Percentiles rank a stretch among this genome's conserved stretches.
phyloP scores from a whole-genome alignment of 2,888 invertebrate species.

The Phorcus lineatus region DNA sequence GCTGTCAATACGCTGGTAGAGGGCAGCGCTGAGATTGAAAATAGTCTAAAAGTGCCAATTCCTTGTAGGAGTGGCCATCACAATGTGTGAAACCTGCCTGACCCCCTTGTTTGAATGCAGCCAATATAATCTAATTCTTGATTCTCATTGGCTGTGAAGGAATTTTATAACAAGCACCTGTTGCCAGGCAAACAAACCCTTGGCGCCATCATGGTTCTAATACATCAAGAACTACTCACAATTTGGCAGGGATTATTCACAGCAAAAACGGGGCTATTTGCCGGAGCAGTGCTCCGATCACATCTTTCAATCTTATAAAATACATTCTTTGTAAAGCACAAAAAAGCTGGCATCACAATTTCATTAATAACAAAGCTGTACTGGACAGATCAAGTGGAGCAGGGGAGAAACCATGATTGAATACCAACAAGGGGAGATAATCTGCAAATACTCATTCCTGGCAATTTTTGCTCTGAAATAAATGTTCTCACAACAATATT shows the following conservation, averaged over 20 bases:
- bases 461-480: too few species aligned
- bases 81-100: background rate
- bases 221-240: background rate
- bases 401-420: too few species aligned
- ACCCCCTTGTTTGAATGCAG: background rate
- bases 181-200: background rate
- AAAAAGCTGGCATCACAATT: too few species aligned
- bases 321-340: too few species aligned
- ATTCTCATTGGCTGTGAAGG: background rate
- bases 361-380: too few species aligned
- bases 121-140: slow-evolving; percentile 6
- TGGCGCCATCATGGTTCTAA: background rate
- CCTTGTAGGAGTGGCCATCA: background rate
- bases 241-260: slow-evolving; percentile 4
- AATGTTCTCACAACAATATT: too few species aligned
- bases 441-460: too few species aligned
- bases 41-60: background rate
- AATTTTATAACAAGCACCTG: slow-evolving; percentile 10
- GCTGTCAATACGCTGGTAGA: background rate
- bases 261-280: slow-evolving; percentile 4
- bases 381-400: too few species aligned
- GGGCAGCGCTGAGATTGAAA: background rate
- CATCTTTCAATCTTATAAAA: too few species aligned
- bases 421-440: too few species aligned
- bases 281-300: background rate